A percentile compares a stretch with the other conserved stretches of the same genome.
These are phyloP conservation scores for Caenorhabditis sinica DNA, from an alignment of 2,888 invertebrate genomes.

Conservation along the genomic window DNA sequence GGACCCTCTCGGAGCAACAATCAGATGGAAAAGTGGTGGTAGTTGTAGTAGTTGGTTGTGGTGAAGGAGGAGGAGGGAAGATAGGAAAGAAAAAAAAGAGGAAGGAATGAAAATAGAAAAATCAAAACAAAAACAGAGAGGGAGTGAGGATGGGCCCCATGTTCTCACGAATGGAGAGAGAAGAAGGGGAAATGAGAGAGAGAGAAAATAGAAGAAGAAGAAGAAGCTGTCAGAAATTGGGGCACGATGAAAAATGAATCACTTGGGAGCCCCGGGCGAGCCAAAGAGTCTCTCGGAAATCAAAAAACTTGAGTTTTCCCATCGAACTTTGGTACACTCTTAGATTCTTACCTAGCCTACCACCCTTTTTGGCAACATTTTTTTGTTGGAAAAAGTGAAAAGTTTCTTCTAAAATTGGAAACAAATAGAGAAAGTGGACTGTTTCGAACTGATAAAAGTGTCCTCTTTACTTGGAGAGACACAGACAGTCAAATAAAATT, in stretches of 20 bases:
- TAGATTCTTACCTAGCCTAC: too few relatives aligned
- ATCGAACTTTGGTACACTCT: too few relatives aligned
- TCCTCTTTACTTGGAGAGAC: conserved; percentile 21
- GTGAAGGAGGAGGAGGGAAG: background rate
- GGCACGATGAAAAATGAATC: conserved; percentile 53
- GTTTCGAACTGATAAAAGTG: conserved; percentile 32
- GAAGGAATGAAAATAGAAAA: conserved; percentile 22
- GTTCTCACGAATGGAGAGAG: conserved; percentile 25
- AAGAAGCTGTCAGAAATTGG: conserved; percentile 33
- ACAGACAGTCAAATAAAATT: conserved; percentile 1
- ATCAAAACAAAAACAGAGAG: conserved; percentile 44
- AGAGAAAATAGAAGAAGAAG: conserved; percentile 17
- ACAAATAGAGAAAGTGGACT: conserved; percentile 12
- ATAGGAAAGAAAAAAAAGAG: background rate
- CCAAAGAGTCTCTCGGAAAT: background rate
- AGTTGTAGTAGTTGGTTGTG: conserved; percentile 4
- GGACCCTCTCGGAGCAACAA: conserved; percentile 12
- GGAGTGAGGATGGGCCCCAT: conserved; percentile 16
- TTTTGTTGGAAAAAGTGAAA: background rate
- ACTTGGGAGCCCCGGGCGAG: conserved; percentile 37
- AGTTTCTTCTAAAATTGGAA: background rate
- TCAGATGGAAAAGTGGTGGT: background rate
- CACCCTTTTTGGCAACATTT: too few relatives aligned
- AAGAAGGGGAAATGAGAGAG: conserved; percentile 19
- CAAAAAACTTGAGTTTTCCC: background rate